Percentiles rank a stretch among this genome's conserved stretches.
Evolutionary conservation across 2,797 vertebrate genomes (phyloP).

Genomic region (Xerus rutilus): DNA sequence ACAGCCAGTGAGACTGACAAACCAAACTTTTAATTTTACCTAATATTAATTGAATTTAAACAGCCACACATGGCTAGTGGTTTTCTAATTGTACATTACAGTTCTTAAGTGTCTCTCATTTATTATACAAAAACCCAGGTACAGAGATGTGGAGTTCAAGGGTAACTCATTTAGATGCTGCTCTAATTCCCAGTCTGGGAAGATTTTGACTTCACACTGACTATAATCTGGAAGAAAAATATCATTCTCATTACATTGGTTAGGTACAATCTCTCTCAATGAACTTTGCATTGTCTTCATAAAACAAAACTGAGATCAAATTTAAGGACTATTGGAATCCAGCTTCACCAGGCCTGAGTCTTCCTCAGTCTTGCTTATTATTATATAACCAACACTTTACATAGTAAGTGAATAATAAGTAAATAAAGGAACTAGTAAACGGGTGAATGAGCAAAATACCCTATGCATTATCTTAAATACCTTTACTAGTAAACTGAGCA

Average conservation of each 20-base stretch:
- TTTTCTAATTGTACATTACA: background rate
- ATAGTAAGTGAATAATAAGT: background rate
- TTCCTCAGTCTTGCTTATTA: background rate
- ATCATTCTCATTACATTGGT: background rate
- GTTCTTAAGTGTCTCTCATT: background rate
- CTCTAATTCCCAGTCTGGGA: background rate
- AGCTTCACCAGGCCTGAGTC: background rate
- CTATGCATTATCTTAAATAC: background rate
- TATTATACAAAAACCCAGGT: background rate
- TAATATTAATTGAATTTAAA: constrained; percentile 31
- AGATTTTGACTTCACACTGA: background rate
- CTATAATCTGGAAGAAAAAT: background rate
- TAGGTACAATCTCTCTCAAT: background rate
- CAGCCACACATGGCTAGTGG: background rate
- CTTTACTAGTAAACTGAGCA: background rate
- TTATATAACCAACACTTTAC: background rate
- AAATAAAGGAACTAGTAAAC: background rate
- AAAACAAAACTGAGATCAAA: background rate
- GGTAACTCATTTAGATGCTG: background rate
- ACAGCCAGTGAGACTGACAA: background rate
- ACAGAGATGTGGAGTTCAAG: background rate
- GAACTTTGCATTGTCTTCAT: background rate
- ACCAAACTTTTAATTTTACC: background rate
- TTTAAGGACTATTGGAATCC: background rate
- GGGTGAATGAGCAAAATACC: background rate